Evolutionary conservation across 1,140 invertebrate genomes (phyloP), one percentile per base, ranked within the genome.

Genomic region (Drosophila melanica): DNA sequence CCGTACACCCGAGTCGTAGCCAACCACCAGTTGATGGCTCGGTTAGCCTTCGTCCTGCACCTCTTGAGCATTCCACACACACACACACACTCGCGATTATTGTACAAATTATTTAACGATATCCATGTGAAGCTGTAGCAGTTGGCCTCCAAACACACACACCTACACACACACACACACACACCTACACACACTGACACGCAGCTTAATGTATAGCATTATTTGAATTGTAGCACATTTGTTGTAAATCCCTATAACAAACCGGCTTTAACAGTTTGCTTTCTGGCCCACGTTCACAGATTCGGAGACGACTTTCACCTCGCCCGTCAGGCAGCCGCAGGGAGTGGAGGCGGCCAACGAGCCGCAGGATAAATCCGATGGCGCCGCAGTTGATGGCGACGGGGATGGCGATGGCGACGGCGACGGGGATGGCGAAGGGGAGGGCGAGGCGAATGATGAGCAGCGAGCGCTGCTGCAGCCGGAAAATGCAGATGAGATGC

Each of bases 261-360:
- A 47, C 1, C 18, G 4, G 7, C 18, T 3, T 18, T 81, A 81
- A 82, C 42, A 14, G 2, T 35, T 11, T 1, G 5, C 7, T 67
- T 18, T 48, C 39, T 27, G 63, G n/a, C 20, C 10, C 20, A 8
- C 23, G 48, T 44, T 45, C 30, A 45, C 45, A 92, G 91, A 92
- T 66, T 92, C 90, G 37, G 91, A 92, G 77, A 92, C 91, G 50
- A 91, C 91, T 30, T 92, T 92, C 73, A 91, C 76, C 62, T 90
- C 91, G 45, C 82, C 90, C 6, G 76, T 70, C 23, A 81, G 79
- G 23, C 77, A 79, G 59, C 50, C 75, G 67, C 47, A 53, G 48
- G 1, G 20, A 9, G 18, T 55, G 48, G 80, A 84, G 27, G 14
- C 42, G 0, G n/a, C 50, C 37, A 14, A 11, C 45, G 44, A 74